Evolutionary conservation across 2,888 invertebrate species (phyloP).

Genomic region (Piscicola geometra): DNA sequence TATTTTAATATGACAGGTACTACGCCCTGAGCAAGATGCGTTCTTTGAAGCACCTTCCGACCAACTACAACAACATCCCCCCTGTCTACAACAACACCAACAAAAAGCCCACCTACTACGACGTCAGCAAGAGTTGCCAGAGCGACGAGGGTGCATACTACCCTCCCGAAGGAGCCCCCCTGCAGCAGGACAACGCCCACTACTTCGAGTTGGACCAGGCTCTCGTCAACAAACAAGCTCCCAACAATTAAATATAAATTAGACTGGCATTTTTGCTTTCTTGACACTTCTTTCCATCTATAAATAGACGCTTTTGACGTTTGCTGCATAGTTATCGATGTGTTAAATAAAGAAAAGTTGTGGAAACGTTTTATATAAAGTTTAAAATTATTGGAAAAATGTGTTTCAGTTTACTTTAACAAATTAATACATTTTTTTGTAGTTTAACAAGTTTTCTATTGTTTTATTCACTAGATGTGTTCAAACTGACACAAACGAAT

Average conservation of each 20-base stretch:
- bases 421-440: too few species aligned
- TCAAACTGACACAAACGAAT: too few species aligned
- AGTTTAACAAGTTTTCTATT: too few species aligned
- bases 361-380: too few species aligned
- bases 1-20: conserved; percentile 7
- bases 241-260: background rate
- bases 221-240: conserved; percentile 20
- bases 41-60: conserved; percentile 11
- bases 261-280: too few species aligned
- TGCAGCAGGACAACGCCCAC: conserved; percentile 16
- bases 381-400: too few species aligned
- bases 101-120: background rate
- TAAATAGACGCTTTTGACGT: too few species aligned
- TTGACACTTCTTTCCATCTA: too few species aligned
- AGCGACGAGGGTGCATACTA: conserved; percentile 3
- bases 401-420: too few species aligned
- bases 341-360: too few species aligned
- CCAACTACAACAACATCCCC: background rate
- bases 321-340: too few species aligned
- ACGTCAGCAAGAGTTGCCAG: background rate
- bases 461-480: too few species aligned
- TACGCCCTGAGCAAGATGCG: conserved; percentile 21
- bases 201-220: conserved; percentile 29
- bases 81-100: background rate
- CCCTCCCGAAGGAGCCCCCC: conserved; percentile 14